These are phyloP conservation scores for Cataglyphis hispanica DNA, from an alignment of 1,140 invertebrate genomes.

Conservation along the genomic window DNA sequence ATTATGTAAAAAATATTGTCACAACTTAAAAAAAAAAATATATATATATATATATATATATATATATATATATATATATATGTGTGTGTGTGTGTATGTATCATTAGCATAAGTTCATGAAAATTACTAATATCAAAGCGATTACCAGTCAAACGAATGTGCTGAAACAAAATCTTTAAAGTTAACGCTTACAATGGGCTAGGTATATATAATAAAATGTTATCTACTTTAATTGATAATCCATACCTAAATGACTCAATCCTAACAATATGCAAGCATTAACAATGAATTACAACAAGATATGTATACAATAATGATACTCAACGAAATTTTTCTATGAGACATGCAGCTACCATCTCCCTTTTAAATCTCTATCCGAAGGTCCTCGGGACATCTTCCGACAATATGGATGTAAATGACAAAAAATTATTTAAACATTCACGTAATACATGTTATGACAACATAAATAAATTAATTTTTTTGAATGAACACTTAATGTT, in stretches of 20 bases:
- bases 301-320: conserved; percentile 86
- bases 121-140: conserved; percentile 77
- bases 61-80: conserved; percentile 41
- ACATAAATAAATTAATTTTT: conserved; percentile 4
- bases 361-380: conserved; percentile 81
- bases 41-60: conserved; percentile 25
- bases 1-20: neutral
- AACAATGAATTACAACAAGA: conserved; percentile 87
- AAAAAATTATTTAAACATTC: conserved; percentile 19
- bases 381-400: conserved; percentile 62
- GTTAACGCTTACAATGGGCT: conserved; percentile 82
- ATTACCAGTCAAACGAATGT: conserved; percentile 83
- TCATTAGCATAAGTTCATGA: conserved; percentile 54
- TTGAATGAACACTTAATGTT: neutral
- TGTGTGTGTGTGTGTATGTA: conserved; percentile 31
- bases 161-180: conserved; percentile 85
- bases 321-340: conserved; percentile 84
- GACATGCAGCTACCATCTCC: conserved; percentile 84
- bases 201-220: conserved; percentile 82
- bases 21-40: too few relatives aligned
- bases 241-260: conserved; percentile 87
- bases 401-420: conserved; percentile 7
- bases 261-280: conserved; percentile 87
- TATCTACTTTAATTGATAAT: conserved; percentile 86
- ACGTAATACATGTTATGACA: conserved; percentile 19